These are phyloP conservation scores for Chalcosyrphus nemorum DNA, from an alignment of 2,888 invertebrate species.

Conservation along the genomic window DNA sequence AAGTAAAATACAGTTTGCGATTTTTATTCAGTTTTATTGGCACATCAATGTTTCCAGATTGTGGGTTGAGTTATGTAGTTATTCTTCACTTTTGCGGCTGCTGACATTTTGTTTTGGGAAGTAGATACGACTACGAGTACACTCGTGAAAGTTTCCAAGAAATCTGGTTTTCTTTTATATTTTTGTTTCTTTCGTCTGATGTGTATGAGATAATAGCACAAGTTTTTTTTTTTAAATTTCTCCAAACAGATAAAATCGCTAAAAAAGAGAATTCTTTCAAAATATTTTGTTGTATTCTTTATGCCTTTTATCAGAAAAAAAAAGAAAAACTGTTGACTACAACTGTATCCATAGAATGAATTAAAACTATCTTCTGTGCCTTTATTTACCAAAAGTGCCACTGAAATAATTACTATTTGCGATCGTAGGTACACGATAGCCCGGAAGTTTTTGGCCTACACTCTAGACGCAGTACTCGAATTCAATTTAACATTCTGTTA, in stretches of 20 bases:
- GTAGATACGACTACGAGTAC: too few relatives aligned
- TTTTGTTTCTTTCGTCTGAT: too few relatives aligned
- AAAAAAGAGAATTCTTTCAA: not conserved
- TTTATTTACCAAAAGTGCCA: not conserved
- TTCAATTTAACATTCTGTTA: conserved; percentile 5
- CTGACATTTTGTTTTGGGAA: not conserved
- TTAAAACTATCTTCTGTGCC: not conserved
- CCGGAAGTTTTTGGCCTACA: conserved; percentile 13
- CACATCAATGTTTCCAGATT: conserved; percentile 15
- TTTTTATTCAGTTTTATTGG: conserved; percentile 15
- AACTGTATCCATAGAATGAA: not conserved
- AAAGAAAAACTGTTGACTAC: not conserved
- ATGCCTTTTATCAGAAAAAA: not conserved
- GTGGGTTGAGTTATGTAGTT: not conserved
- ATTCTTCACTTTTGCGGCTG: not conserved
- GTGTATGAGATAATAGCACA: conserved; percentile 10
- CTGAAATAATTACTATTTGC: conserved; percentile 8
- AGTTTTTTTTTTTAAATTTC: conserved; percentile 7
- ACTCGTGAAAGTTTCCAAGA: conserved; percentile 28
- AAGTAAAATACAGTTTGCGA: conserved; percentile 9
- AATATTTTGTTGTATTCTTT: not conserved
- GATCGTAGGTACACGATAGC: not conserved
- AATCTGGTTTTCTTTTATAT: conserved; percentile 11
- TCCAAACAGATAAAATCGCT: not conserved
- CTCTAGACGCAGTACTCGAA: not conserved